Evolutionary conservation across 1,140 invertebrate species (phyloP), one percentile per base, ranked within the genome.

Genomic region (Solenopsis invicta): DNA sequence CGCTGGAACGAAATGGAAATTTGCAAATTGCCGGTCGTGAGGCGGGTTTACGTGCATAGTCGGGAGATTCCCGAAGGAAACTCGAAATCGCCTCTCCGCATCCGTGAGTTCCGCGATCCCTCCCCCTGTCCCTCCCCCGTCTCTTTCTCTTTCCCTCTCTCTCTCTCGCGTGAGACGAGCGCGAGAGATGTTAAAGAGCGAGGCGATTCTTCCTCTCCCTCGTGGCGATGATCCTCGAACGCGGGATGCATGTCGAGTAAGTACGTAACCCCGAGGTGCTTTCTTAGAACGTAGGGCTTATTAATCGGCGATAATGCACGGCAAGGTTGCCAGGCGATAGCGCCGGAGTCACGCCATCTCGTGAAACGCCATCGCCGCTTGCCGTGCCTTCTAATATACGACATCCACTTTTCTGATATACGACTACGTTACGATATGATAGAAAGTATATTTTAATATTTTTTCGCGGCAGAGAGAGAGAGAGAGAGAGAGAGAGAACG

Each of bases 271-370:
- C 85, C 74, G 87, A 90, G 87, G 89, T 89, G 72, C 80, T 90
- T 90, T 90, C 89, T 82, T 90, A 87, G 89, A 90, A 90, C 87
- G 74, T 89, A 90, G 69, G 87, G 80, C 85, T 90, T 88, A 90
- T 89, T 90, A 90, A 90, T 82, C 85, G 80, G 71, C 85, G 89
- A 89, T 90, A 90, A 90, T 90, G 87, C 87, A 88, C 85, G 76
- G 41, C 77, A 72, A 87, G 87, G 89, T 89, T 88, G 87, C 87
- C 85, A 78, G 76, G 85, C 74, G 85, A 90, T 89, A 87, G 80
- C 66, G 56, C 69, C 48, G 67, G 67, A 89, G 77, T 86, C 85
- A 89, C 89, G 87, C 88, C 89, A 90, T 86, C 75, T 45, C 85
- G 62, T 71, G 61, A 88, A 74, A 71, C 75, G 54, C 82, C 82